Evolutionary conservation across 2,888 invertebrate genomes (phyloP).

Genomic region (Galeruca laticollis): DNA sequence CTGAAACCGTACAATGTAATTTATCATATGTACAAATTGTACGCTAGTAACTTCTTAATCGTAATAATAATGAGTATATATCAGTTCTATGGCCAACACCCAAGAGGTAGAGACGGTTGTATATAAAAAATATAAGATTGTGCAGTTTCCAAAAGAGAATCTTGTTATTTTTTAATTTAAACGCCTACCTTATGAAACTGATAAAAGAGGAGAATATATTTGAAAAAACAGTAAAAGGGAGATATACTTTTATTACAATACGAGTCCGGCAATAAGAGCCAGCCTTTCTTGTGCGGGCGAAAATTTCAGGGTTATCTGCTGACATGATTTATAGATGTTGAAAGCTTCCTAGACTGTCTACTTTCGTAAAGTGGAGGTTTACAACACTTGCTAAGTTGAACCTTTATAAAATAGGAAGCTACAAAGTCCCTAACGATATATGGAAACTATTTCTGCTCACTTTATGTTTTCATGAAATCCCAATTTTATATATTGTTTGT

Average conservation of each 20-base stretch:
- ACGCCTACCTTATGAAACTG: not conserved
- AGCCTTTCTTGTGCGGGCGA: not conserved
- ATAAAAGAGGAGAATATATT: not conserved
- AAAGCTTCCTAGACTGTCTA: not conserved
- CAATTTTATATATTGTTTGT: no score
- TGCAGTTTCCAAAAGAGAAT: no score
- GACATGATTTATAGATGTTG: slow-evolving; percentile 4
- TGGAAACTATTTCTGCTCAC: no score
- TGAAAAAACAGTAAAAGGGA: not conserved
- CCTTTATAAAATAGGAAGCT: not conserved
- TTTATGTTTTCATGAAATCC: no score
- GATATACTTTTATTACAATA: slow-evolving; percentile 15
- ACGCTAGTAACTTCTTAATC: no score
- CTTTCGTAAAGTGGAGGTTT: not conserved
- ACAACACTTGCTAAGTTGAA: not conserved
- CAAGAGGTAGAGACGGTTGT: no score
- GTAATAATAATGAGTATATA: no score
- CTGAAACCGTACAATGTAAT: no score
- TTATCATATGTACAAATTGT: no score
- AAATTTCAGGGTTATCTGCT: slow-evolving; percentile 12
- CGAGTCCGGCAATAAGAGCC: not conserved
- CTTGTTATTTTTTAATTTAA: not conserved
- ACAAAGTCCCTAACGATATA: no score
- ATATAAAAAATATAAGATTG: no score
- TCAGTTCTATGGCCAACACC: no score